These are phyloP conservation scores for Disparrhopalites patrizii DNA, from an alignment of 2,888 invertebrate species.

Conservation along the genomic window DNA sequence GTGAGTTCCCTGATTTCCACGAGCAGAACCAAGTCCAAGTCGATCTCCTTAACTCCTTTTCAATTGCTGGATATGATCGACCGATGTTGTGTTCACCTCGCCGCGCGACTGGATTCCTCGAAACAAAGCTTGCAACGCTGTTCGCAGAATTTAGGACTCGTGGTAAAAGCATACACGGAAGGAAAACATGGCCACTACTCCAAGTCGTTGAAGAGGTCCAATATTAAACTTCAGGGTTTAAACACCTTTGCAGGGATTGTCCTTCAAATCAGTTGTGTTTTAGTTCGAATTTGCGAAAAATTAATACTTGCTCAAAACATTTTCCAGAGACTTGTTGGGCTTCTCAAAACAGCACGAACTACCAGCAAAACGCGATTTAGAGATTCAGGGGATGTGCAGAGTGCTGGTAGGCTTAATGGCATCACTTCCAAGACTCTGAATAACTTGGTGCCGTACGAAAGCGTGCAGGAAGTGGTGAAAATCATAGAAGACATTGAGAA, in stretches of 20 bases:
- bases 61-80: conserved; percentile 14
- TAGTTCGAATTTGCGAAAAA: neutral
- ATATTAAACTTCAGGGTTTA: conserved; percentile 2
- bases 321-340: too few relatives aligned
- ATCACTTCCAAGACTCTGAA: neutral
- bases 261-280: neutral
- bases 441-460: neutral
- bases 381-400: too few relatives aligned
- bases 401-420: too few relatives aligned
- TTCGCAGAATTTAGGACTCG: neutral
- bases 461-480: neutral
- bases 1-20: conserved; percentile 12
- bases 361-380: too few relatives aligned
- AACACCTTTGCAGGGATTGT: conserved; percentile 18
- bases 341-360: too few relatives aligned
- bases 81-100: neutral
- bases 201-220: conserved; percentile 13
- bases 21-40: neutral
- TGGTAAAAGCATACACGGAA: neutral
- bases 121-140: neutral
- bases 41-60: neutral
- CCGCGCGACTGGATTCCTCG: neutral
- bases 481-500: neutral
- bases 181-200: conserved; percentile 16
- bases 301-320: neutral